Base-by-base conservation (phyloP, 2,888 invertebrate genomes). In the Tenodera sinensis region DNA sequence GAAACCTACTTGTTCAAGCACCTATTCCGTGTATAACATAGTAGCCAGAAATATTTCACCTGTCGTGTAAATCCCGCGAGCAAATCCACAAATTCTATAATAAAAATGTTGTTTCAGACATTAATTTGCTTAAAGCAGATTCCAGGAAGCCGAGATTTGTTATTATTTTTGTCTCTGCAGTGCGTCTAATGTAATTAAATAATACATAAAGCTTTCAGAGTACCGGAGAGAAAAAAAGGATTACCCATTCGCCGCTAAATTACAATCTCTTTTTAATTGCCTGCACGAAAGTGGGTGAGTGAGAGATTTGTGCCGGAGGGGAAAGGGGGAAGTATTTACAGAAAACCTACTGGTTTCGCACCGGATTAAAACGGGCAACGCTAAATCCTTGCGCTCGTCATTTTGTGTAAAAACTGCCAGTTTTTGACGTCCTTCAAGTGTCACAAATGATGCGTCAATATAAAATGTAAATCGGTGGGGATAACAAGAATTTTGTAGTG, bases 221-320 rank as follows among this genome's bases (percentile, higher is more conserved):
- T 71, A 71, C 25, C 20, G 54, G 54, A 25, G 25, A 71, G 25
- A 88, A 81, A 88, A 88, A 88, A 88, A 84, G 30, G 47, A 42
- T 83, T 84, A 28, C 28, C 47, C 47, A 82, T 71, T 86, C 83
- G 54, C n/a, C 83, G 42, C 54, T 88, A 71, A 27, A 84, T 83
- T 84, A 83, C 84, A 84, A 83, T 84, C 88, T 84, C 71, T 84
- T 88, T 89, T 89, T 89, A 85, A 89, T 89, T 89, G 85, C 84
- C 85, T 42, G 30, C 88, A 85, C 85, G 83, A 27, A 87, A 87
- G 81, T 28, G 25, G 15, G 54, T 86, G 42, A 27, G 87, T 34
- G 86, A 15, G 86, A 25, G 14, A 34, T 85, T 25, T 30, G n/a
- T 83, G 87, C 54, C 54, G 54, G 20, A 20, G 54, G 54, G 54